Evolutionary conservation across 2,888 invertebrate genomes (phyloP).

Genomic region (Melitaea athalia): DNA sequence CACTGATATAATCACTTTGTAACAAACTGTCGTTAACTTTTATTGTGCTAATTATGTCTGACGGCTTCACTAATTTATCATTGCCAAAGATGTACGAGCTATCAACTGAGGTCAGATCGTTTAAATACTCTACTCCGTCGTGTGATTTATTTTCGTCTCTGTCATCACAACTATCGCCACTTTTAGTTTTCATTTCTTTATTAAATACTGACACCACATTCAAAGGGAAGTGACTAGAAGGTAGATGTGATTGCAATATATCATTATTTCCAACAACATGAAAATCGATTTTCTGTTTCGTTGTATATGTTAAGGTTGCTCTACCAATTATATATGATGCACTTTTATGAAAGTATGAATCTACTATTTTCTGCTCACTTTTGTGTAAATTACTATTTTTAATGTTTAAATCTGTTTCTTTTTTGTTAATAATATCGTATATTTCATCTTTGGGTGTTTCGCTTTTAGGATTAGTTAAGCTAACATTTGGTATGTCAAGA

Average conservation of each 20-base stretch:
- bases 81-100: constrained; percentile 57
- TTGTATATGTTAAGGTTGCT: constrained; percentile 71
- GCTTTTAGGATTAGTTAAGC: constrained; percentile 62
- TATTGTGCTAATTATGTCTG: constrained; percentile 74
- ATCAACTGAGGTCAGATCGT: constrained; percentile 57
- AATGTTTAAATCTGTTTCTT: constrained; percentile 30
- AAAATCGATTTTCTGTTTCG: constrained; percentile 69
- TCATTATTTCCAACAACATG: constrained; percentile 62
- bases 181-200: constrained; percentile 48
- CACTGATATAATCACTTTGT: constrained; percentile 65
- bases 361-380: constrained; percentile 46
- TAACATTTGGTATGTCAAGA: constrained; percentile 73
- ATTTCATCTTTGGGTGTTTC: constrained; percentile 54
- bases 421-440: constrained; percentile 50
- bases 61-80: constrained; percentile 71
- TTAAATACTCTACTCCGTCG: constrained; percentile 38
- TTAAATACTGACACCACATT: constrained; percentile 70
- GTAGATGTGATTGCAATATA: constrained; percentile 43
- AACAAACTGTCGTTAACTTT: constrained; percentile 61
- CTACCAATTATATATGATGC: constrained; percentile 65
- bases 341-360: constrained; percentile 51
- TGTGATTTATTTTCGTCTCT: constrained; percentile 38
- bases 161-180: constrained; percentile 8
- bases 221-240: constrained; percentile 66
- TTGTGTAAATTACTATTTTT: constrained; percentile 46